Evolutionary conservation across 2,113 vertebrate species (phyloP).

Genomic region (Erythrocercus mccallii): DNA sequence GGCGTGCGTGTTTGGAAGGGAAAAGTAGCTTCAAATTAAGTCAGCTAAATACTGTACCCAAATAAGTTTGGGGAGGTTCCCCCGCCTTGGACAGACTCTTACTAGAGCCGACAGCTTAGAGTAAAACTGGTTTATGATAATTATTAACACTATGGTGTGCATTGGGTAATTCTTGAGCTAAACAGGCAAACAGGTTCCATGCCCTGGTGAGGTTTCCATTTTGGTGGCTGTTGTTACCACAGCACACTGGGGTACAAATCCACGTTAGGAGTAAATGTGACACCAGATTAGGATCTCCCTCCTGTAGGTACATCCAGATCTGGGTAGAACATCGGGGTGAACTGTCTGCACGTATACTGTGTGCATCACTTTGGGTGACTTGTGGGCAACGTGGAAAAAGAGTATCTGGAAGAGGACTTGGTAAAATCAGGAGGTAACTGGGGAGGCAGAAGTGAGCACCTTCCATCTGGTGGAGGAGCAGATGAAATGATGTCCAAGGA

Average conservation of each 20-base stretch:
- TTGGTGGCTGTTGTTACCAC: background rate
- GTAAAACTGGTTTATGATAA: background rate
- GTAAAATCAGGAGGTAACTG: background rate
- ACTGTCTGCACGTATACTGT: fast-evolving
- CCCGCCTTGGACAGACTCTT: background rate
- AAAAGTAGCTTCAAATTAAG: slow-evolving; percentile 45
- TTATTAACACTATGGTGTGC: background rate
- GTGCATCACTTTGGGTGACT: fast-evolving
- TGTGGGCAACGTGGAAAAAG: fast-evolving
- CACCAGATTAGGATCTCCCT: background rate
- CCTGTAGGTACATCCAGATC: background rate
- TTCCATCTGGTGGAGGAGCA: background rate
- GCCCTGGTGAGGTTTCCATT: background rate
- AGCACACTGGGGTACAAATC: background rate
- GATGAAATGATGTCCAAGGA: background rate
- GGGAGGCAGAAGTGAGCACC: background rate
- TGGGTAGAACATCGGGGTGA: background rate
- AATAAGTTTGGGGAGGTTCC: background rate
- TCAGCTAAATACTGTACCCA: background rate
- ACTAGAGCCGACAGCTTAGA: background rate
- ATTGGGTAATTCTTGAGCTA: background rate
- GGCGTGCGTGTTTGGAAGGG: slow-evolving; percentile 35
- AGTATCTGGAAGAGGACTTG: background rate
- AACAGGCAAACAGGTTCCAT: background rate
- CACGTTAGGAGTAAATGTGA: fast-evolving